Evolutionary conservation across 2,113 vertebrate genomes (phyloP).

Genomic region (Vulpes ferrilata): DNA sequence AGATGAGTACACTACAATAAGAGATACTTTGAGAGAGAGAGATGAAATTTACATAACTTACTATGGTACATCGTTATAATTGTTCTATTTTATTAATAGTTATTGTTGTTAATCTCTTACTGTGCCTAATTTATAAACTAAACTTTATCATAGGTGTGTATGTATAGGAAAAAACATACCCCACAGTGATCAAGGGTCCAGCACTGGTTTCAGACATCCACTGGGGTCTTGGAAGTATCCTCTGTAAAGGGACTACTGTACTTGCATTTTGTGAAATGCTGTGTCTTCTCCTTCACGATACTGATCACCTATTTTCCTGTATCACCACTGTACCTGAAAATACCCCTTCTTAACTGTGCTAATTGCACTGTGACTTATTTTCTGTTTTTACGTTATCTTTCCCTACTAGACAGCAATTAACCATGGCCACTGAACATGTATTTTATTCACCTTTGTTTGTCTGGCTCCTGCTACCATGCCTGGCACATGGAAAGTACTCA

Average conservation of each 20-base stretch:
- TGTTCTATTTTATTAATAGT: background rate
- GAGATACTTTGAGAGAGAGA: background rate
- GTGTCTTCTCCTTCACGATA: background rate
- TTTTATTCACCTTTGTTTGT: slow-evolving; percentile 48
- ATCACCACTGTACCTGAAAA: background rate
- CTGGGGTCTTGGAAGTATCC: background rate
- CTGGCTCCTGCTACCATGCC: background rate
- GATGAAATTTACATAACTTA: background rate
- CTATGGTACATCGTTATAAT: background rate
- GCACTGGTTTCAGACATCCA: background rate
- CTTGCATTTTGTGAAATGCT: background rate
- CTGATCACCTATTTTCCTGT: background rate
- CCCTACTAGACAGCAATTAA: background rate
- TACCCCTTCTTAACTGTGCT: background rate
- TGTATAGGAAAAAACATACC: background rate
- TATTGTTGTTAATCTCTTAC: background rate
- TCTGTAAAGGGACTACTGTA: background rate
- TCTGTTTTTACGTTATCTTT: slow-evolving; percentile 21
- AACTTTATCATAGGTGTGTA: background rate
- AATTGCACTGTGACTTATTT: slow-evolving; percentile 5
- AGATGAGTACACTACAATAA: background rate
- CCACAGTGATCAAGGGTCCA: background rate
- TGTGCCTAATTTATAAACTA: background rate
- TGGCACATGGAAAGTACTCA: background rate
- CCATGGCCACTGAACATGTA: background rate